phyloP scores from a whole-genome alignment of 2,797 vertebrate species.

The Parauchenoglanis punctatus region DNA sequence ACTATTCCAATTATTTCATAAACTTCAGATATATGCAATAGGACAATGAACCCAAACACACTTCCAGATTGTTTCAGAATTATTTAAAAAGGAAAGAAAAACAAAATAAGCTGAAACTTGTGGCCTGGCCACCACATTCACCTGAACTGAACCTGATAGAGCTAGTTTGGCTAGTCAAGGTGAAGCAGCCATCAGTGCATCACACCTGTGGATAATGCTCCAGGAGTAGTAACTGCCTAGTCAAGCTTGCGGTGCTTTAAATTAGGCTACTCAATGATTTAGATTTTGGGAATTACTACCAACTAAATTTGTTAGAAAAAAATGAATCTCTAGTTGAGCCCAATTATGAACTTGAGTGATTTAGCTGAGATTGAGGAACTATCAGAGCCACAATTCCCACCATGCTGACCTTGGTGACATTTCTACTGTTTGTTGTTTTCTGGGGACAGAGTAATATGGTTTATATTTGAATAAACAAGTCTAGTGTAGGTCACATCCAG shows the following conservation, averaged over 20 bases:
- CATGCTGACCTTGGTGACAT: background rate
- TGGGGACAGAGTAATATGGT: background rate
- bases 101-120: no score
- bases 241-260: background rate
- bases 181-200: no score
- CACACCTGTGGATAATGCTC: no score
- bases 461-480: conserved; percentile 17
- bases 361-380: background rate
- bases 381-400: background rate
- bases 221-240: background rate
- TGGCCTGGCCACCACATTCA: no score
- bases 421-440: background rate
- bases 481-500: background rate
- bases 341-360: background rate
- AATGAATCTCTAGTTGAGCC: background rate
- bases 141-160: no score
- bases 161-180: no score
- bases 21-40: no score
- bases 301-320: background rate
- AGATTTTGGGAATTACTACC: background rate
- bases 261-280: background rate
- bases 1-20: no score
- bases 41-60: no score
- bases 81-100: no score
- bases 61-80: no score